These are phyloP conservation scores for Caenorhabditis japonica DNA, from an alignment of 2,888 invertebrate species.

Conservation along the genomic window DNA sequence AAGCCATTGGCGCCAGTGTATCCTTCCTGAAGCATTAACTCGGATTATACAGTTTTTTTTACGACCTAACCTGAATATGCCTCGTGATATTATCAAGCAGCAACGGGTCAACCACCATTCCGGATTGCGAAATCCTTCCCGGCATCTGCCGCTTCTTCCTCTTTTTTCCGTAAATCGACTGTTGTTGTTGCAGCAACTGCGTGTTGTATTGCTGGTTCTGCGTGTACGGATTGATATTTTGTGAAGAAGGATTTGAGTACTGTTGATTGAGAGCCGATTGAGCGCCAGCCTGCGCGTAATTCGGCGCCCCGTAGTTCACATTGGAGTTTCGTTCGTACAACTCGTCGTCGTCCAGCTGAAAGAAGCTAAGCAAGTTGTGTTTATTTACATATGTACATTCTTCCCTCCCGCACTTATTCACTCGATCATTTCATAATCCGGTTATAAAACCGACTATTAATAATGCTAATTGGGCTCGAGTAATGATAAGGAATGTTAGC, in stretches of 20 bases:
- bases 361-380: conserved; percentile 11
- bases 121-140: conserved; percentile 64
- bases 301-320: conserved; percentile 56
- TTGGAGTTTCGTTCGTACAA: conserved; percentile 58
- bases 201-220: conserved; percentile 45
- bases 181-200: conserved; percentile 39
- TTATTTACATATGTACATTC: background rate
- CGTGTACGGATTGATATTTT: conserved; percentile 56
- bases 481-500: conserved; percentile 2
- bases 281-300: conserved; percentile 44
- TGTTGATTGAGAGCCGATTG: conserved; percentile 35
- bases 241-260: conserved; percentile 46
- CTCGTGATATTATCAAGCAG: conserved; percentile 70
- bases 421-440: conserved; percentile 44
- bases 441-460: conserved; percentile 47
- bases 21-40: conserved; percentile 46
- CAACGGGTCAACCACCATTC: conserved; percentile 71
- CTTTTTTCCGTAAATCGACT: conserved; percentile 40
- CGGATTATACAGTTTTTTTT: background rate
- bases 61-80: conserved; percentile 57
- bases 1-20: conserved; percentile 70
- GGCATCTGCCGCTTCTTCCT: conserved; percentile 70
- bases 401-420: too few species aligned
- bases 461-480: conserved; percentile 8
- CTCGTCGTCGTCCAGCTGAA: conserved; percentile 70